These are phyloP conservation scores for Episyrphus balteatus DNA, from an alignment of 1,140 invertebrate species.

Conservation along the genomic window DNA sequence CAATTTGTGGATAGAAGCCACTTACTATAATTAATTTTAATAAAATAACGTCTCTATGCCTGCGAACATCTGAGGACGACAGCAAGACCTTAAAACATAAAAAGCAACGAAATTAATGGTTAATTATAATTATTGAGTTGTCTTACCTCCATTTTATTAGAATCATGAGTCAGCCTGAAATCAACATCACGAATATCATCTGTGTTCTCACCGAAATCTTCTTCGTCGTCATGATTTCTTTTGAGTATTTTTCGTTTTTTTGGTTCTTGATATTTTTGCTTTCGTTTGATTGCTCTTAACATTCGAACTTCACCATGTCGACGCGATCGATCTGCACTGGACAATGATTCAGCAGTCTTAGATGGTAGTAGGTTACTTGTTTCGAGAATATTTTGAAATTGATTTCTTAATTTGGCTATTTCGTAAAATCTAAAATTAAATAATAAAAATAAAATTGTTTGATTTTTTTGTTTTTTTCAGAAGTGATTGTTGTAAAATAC, in stretches of 20 bases:
- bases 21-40: constrained; percentile 82
- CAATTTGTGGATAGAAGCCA: constrained; percentile 88
- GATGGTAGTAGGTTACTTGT: constrained; percentile 50
- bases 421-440: constrained; percentile 64
- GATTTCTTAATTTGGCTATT: constrained; percentile 81
- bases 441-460: neutral
- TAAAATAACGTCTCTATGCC: constrained; percentile 73
- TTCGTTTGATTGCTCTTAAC: constrained; percentile 65
- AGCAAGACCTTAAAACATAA: constrained; percentile 10
- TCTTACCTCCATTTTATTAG: constrained; percentile 47
- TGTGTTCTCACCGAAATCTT: constrained; percentile 41
- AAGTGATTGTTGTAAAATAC: too few species aligned
- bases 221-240: constrained; percentile 41
- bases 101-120: neutral
- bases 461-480: neutral
- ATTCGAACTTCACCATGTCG: constrained; percentile 81
- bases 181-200: constrained; percentile 88
- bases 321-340: constrained; percentile 63
- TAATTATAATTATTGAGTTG: neutral
- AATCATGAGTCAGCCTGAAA: constrained; percentile 66
- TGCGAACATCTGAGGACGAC: constrained; percentile 47
- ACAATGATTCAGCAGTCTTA: constrained; percentile 39
- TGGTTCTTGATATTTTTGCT: constrained; percentile 45
- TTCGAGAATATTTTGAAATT: constrained; percentile 78
- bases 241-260: constrained; percentile 67